Evolutionary conservation across 92 coral and sea anemone species (phyloP).

Genomic region (Isaurus tuberculatus): DNA sequence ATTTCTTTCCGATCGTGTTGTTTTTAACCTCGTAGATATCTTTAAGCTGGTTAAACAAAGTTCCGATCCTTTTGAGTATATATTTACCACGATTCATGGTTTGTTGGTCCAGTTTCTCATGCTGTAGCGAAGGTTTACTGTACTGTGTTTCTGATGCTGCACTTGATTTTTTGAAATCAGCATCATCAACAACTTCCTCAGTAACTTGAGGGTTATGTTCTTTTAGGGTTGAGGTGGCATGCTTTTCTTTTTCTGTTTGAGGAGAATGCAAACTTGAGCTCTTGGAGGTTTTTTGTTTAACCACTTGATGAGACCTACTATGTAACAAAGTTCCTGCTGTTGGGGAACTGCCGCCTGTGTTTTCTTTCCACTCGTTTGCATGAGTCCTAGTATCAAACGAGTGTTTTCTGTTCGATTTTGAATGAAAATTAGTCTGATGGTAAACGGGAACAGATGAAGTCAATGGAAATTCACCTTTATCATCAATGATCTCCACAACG

Average conservation of each 20-base stretch:
- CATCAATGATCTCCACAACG: conserved; percentile 8
- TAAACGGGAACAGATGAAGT: conserved; percentile 46
- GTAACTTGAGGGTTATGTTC: not conserved
- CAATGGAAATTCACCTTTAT: not conserved
- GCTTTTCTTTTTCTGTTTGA: not conserved
- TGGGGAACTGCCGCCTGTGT: not conserved
- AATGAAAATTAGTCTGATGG: not conserved
- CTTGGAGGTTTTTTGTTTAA: not conserved
- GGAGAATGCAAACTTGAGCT: not conserved
- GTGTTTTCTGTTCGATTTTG: not conserved
- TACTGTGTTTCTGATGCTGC: not conserved
- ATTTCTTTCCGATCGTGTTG: not conserved
- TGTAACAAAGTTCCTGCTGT: not conserved
- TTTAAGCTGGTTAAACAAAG: conserved; percentile 32
- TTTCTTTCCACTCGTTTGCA: not conserved
- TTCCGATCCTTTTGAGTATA: conserved; percentile 22
- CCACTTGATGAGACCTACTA: not conserved
- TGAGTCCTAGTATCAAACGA: not conserved
- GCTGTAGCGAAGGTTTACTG: not conserved
- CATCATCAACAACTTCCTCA: conserved; percentile 36
- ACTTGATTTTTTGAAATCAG: not conserved
- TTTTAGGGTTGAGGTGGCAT: not conserved
- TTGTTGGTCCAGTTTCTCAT: not conserved
- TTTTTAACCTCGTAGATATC: conserved; percentile 20
- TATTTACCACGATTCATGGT: conserved; percentile 4